These are phyloP conservation scores for Neolamprologus cancellatus DNA, from an alignment of 2,113 vertebrate species.

Conservation along the genomic window DNA sequence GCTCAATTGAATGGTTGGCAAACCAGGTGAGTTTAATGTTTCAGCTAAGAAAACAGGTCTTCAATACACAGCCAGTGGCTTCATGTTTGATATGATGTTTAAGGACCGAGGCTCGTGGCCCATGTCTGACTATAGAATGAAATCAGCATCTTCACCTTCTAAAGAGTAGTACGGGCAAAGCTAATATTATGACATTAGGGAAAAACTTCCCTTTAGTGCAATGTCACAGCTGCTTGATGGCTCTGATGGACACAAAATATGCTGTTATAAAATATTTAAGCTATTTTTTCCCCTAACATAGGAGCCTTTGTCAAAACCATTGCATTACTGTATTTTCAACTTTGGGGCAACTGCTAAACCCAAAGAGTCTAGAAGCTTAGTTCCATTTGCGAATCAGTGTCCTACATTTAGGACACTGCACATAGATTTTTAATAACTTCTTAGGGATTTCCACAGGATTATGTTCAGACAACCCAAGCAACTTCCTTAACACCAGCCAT, in stretches of 20 bases:
- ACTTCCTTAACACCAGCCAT: constrained; percentile 48
- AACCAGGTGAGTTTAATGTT: not conserved
- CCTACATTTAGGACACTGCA: constrained; percentile 32
- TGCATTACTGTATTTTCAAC: constrained; percentile 1
- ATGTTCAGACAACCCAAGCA: constrained; percentile 47
- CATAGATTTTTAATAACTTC: constrained; percentile 48
- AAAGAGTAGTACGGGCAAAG: not conserved
- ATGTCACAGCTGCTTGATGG: not conserved
- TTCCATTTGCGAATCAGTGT: constrained; percentile 33
- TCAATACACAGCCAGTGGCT: not conserved
- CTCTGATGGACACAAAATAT: not conserved
- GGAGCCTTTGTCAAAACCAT: not conserved
- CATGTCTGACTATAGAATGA: not conserved
- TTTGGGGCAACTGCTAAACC: not conserved
- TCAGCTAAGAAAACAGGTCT: not conserved
- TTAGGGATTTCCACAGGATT: constrained; percentile 54
- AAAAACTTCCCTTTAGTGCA: not conserved
- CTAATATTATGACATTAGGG: not conserved
- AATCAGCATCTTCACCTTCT: not conserved
- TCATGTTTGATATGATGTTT: not conserved
- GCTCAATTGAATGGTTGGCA: not conserved
- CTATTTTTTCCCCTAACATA: not conserved
- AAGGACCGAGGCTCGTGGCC: not conserved
- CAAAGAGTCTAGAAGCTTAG: constrained; percentile 15
- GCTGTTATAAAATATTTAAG: not conserved